Base-by-base conservation (phyloP, 2,113 vertebrate genomes). In the Mungos mungo region DNA sequence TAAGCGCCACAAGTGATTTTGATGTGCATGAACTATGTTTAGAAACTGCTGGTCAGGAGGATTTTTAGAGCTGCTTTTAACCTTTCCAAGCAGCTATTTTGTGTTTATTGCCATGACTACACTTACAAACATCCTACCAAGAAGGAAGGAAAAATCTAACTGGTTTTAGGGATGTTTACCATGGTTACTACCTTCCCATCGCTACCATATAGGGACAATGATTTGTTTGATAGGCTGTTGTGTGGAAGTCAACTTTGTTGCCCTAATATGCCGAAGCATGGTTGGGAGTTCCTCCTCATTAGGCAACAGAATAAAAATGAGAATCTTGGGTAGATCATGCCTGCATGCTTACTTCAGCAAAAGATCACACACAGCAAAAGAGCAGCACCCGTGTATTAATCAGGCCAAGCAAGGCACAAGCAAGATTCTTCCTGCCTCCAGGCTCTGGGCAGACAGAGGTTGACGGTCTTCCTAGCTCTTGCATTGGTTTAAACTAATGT, bases 61-160 rank as follows among this genome's bases (percentile, higher is more conserved):
- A 90, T 98, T 97, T 98, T 87, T 96, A 60, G 97, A 97, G 92
- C 79, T 94, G 50, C 85, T 94, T 96, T 92, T 93, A 97, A 93
- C n/a, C 50, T 97, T 97, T 94, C 95, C 84, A 90, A 81, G 18
- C 52, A 94, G 77, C 96, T 96, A 41, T 16, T 94, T 88, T 94
- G 94, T 96, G 82, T 97, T 97, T 97, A 91, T 98, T 93, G 90
- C 97, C 96, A 97, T 97, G 97, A 90, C 97, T 96, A 98, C 96
- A 82, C 79, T 96, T 92, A 94, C 71, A 98, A 98, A 98, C 93
- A 98, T 92, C 65, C 71, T 90, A 79, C 50, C 54, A 92, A 96
- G 65, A 95, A 95, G 90, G 84, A 95, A 93, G 90, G 66, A 57
- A 93, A 97, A 90, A 96, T 93, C 57, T 12, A 96, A 93, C 94